A percentile compares a stretch with the other conserved stretches of the same genome.
These are phyloP conservation scores for Drosophila multiciliata DNA, from an alignment of 2,888 invertebrate species.

Conservation along the genomic window DNA sequence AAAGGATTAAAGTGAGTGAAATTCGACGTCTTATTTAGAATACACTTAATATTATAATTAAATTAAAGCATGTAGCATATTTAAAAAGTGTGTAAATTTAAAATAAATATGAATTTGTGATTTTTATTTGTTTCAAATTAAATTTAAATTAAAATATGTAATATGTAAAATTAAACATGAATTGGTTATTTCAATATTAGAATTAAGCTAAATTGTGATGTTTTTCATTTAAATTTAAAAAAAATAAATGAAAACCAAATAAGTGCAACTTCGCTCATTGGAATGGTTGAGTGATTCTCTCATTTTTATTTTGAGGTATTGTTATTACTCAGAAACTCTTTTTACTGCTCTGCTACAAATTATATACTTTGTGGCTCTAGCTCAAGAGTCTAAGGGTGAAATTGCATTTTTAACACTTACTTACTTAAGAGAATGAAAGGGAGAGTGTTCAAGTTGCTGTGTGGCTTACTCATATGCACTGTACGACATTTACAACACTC, in stretches of 20 bases:
- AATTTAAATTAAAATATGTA: background rate
- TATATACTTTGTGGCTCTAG: background rate
- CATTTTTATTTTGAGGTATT: background rate
- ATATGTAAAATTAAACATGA: background rate
- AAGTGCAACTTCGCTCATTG: background rate
- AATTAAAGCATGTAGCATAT: background rate
- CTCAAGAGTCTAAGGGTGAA: background rate
- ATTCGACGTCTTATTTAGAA: too few species aligned
- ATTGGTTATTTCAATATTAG: background rate
- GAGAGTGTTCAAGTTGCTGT: background rate
- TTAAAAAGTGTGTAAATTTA: background rate
- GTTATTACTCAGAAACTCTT: background rate
- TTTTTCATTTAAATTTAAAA: background rate
- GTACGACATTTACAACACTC: background rate
- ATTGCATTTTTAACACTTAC: background rate
- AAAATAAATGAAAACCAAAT: too few species aligned
- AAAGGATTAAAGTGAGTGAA: background rate
- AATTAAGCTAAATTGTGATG: background rate
- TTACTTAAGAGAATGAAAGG: background rate
- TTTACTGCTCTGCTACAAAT: background rate
- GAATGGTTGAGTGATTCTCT: background rate
- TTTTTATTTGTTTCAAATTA: background rate
- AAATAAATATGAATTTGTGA: background rate
- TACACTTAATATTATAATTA: background rate
- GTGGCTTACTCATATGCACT: constrained; percentile 8